Percentiles rank a stretch among this genome's conserved stretches.
Conservation (phyloP, 2,113 vertebrate genomes). For the Trachemys scripta region DNA sequence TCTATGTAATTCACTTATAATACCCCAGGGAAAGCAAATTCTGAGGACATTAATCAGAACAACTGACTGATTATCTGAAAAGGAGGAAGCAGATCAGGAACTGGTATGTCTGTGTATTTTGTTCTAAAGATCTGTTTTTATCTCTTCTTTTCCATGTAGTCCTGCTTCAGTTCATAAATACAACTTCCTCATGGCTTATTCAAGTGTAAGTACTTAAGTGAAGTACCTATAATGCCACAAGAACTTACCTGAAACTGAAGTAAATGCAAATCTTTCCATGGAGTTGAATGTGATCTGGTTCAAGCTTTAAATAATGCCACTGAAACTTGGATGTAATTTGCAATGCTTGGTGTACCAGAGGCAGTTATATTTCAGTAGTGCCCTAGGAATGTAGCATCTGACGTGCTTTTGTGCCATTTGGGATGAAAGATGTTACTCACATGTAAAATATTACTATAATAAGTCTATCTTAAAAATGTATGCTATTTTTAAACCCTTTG, state of each 20-base stretch:
- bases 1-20: not conserved
- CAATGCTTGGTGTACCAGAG: not conserved
- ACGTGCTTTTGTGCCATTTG: not conserved
- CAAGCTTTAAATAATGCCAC: not conserved
- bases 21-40: not conserved
- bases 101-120: not conserved
- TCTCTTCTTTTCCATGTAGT: not conserved
- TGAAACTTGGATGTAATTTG: not conserved
- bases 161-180: not conserved
- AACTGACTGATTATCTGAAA: not conserved
- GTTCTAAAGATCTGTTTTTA: not conserved
- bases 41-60: not conserved
- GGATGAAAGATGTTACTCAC: not conserved
- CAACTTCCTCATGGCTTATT: slow-evolving; percentile 4
- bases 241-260: slow-evolving; percentile 37
- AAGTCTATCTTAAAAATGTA: not conserved
- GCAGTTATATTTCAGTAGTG: not conserved
- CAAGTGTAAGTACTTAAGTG: slow-evolving; percentile 18
- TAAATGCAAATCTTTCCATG: slow-evolving; percentile 25
- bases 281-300: slow-evolving; percentile 39
- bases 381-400: not conserved
- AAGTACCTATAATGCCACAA: not conserved
- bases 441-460: not conserved
- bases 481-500: accelerated
- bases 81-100: not conserved